These are phyloP conservation scores for Blastomussa wellsi DNA, from an alignment of 92 coral and sea anemone species.

Conservation along the genomic window DNA sequence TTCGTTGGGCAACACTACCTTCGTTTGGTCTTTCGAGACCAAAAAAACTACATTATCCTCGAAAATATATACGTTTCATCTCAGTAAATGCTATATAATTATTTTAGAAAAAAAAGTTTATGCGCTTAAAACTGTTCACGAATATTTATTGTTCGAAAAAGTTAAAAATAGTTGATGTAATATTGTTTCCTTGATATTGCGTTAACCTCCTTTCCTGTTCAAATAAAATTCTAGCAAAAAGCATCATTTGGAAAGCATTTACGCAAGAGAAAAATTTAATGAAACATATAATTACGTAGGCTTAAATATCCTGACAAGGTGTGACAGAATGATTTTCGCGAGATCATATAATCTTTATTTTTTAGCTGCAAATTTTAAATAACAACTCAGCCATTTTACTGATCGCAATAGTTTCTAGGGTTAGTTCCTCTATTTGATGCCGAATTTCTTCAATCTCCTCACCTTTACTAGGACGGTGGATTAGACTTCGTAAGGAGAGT, in stretches of 20 bases:
- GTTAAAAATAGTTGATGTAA: neutral
- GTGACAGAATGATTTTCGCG: neutral
- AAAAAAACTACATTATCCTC: neutral
- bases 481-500: neutral
- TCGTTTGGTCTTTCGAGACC: neutral
- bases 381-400: neutral
- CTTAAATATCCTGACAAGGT: neutral
- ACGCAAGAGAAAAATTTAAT: neutral
- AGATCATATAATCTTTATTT: neutral
- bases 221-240: neutral
- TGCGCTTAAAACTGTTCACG: neutral
- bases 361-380: neutral
- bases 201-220: neutral
- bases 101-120: neutral
- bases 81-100: neutral
- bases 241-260: neutral
- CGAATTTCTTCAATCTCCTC: neutral
- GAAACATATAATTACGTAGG: neutral
- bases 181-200: neutral
- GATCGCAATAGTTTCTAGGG: neutral
- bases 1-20: neutral
- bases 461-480: neutral
- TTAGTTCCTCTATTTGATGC: neutral
- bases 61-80: neutral
- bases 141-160: neutral